Evolutionary conservation across 2,797 vertebrate species (phyloP).

Genomic region (Poeciliopsis turneri): DNA sequence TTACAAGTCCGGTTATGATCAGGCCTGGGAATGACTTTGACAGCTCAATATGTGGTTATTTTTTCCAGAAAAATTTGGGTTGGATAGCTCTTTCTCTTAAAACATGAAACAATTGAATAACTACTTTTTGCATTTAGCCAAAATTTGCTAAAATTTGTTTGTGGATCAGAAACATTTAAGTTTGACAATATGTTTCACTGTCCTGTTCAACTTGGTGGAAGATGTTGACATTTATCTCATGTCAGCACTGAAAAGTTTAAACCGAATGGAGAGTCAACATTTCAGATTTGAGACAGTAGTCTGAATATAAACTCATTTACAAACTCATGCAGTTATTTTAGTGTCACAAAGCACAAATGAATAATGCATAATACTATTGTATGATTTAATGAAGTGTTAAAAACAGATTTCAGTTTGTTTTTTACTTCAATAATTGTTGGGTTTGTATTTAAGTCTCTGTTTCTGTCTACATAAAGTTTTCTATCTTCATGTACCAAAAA

Average conservation of each 20-base stretch:
- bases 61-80: neutral
- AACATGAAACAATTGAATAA: neutral
- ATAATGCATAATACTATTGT: conserved; percentile 42
- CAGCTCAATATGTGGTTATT: neutral
- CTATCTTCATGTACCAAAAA: conserved; percentile 78
- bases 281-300: neutral
- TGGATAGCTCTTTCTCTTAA: neutral
- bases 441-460: conserved; percentile 81
- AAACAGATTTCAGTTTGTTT: conserved; percentile 69
- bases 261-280: conserved; percentile 17
- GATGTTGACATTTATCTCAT: neutral
- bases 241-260: conserved; percentile 12
- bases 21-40: neutral
- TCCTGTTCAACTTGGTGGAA: neutral
- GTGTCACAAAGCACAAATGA: conserved; percentile 17
- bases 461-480: conserved; percentile 76
- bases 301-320: neutral
- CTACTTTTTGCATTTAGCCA: neutral
- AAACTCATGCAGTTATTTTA: neutral
- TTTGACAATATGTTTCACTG: neutral
- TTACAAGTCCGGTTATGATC: neutral
- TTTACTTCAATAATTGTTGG: conserved; percentile 73
- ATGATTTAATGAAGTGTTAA: conserved; percentile 53
- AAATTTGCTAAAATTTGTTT: neutral
- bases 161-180: neutral